Conservation (phyloP, 2,797 vertebrate genomes). For the Mus spretus region DNA sequence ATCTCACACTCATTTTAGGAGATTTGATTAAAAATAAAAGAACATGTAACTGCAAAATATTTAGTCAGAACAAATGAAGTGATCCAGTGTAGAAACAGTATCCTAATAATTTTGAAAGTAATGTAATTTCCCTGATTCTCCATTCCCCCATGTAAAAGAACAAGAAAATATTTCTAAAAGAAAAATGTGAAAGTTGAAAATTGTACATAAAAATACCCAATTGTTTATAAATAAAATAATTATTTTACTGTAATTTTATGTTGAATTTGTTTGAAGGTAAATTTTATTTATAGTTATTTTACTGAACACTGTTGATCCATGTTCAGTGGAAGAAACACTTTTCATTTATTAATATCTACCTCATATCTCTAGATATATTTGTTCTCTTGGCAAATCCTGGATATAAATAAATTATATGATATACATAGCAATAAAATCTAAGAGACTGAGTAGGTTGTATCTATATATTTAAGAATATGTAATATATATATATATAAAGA, state of each 20-base stretch:
- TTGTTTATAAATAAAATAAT: not conserved
- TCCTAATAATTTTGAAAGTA: not conserved
- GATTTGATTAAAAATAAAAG: not conserved
- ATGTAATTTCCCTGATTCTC: not conserved
- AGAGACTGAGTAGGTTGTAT: not conserved
- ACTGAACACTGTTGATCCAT: not conserved
- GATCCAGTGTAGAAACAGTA: not conserved
- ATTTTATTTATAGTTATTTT: slow-evolving; percentile 36
- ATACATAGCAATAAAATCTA: not conserved
- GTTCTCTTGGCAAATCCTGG: not conserved
- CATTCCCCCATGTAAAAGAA: not conserved
- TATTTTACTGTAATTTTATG: slow-evolving; percentile 33
- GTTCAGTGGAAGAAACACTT: not conserved
- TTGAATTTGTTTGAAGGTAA: not conserved
- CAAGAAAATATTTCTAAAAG: not conserved
- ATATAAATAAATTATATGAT: not conserved
- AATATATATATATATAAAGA: not conserved
- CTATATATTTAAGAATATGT: not conserved
- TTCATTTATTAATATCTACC: slow-evolving; percentile 20
- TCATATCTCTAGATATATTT: not conserved
- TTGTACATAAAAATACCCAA: not conserved
- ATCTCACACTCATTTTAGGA: not conserved
- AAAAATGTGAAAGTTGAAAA: not conserved
- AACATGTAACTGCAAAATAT: not conserved
- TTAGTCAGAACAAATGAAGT: not conserved